A percentile compares a stretch with the other conserved stretches of the same genome.
Evolutionary conservation across 2,113 vertebrate genomes (phyloP).

Genomic region (Marmota monax): DNA sequence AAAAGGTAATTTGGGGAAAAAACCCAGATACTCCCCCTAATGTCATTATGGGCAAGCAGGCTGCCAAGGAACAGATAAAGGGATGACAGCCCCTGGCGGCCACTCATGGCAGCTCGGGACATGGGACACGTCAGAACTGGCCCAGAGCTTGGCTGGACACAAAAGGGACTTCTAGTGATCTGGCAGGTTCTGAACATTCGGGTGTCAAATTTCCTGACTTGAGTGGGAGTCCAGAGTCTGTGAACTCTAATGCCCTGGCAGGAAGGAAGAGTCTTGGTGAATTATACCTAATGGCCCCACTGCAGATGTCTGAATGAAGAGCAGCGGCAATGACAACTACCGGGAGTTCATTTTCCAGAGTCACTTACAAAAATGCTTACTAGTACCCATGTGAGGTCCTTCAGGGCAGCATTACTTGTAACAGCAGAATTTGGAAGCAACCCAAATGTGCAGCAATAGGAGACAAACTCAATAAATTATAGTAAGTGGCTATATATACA

Average conservation of each 20-base stretch:
- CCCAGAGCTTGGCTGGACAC: not conserved
- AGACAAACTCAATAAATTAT: not conserved
- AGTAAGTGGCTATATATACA: too few species aligned
- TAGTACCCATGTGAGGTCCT: not conserved
- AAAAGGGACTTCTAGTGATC: conserved; percentile 1
- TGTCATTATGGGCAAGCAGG: not conserved
- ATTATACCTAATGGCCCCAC: not conserved
- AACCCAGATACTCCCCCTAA: not conserved
- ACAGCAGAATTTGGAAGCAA: conserved; percentile 35
- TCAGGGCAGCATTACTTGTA: not conserved
- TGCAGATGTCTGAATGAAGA: not conserved
- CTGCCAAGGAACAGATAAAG: not conserved
- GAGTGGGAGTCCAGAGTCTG: not conserved
- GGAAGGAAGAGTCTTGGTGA: not conserved
- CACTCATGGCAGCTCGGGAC: not conserved
- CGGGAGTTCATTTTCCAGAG: not conserved
- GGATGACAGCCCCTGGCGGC: not conserved
- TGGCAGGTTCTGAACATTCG: not conserved
- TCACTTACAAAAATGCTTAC: not conserved
- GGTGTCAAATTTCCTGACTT: not conserved
- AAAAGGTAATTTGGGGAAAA: not conserved
- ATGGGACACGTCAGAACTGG: not conserved
- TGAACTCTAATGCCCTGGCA: not conserved
- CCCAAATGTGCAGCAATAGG: not conserved
- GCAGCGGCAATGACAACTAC: not conserved